Conservation (phyloP, 2,113 vertebrate genomes). For the rabbit (Oryctolagus cuniculus) region DNA sequence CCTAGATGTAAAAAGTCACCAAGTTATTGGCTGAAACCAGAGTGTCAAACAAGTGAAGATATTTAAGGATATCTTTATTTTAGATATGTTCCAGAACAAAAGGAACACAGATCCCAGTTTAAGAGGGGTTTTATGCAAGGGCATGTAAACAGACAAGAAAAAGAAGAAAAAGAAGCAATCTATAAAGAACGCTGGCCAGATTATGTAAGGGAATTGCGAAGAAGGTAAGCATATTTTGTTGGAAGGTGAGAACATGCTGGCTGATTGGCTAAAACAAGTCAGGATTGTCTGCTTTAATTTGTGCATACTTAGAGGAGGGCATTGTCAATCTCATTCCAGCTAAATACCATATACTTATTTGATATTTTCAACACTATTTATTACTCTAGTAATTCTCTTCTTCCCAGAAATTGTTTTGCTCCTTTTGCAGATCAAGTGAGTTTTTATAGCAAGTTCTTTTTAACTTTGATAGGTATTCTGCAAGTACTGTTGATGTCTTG, state of each 20-base stretch:
- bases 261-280: background rate
- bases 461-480: slow-evolving; percentile 91
- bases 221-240: slow-evolving; percentile 85
- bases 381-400: background rate
- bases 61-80: background rate
- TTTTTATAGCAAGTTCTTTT: background rate
- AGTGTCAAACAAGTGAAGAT: slow-evolving; percentile 8
- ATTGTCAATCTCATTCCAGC: background rate
- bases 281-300: background rate
- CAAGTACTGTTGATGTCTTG: slow-evolving; percentile 91
- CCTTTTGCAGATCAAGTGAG: slow-evolving; percentile 32
- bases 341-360: background rate
- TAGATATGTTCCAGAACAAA: slow-evolving; percentile 91
- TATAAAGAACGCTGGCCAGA: slow-evolving; percentile 95
- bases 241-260: background rate
- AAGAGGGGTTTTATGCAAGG: slow-evolving; percentile 96
- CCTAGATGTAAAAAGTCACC: background rate
- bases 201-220: slow-evolving; percentile 90
- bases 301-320: background rate
- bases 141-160: slow-evolving; percentile 90
- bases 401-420: background rate
- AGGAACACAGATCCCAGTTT: slow-evolving; percentile 88
- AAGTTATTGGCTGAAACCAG: background rate
- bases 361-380: background rate
- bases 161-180: slow-evolving; percentile 94